A percentile compares a stretch with the other conserved stretches of the same genome.
Evolutionary conservation across 2,797 vertebrate genomes (phyloP).

Genomic region (Acanthornis magna): DNA sequence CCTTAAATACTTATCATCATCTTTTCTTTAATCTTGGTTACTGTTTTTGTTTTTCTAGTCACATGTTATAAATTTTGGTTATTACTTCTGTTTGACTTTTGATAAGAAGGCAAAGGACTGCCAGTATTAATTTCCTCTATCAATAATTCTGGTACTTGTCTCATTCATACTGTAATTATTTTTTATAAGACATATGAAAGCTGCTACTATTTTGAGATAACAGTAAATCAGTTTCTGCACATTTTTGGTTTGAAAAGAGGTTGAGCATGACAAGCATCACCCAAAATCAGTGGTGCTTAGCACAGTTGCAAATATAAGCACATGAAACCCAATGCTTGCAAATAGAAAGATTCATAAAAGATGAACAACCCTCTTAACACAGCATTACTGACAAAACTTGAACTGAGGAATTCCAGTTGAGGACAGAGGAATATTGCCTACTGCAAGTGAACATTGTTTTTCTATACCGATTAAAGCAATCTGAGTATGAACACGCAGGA

Average conservation of each 20-base stretch:
- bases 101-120: background rate
- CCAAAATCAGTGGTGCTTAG: background rate
- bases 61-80: background rate
- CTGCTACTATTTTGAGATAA: background rate
- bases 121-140: conserved; percentile 7
- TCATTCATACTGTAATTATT: background rate
- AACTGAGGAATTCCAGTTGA: background rate
- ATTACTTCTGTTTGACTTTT: background rate
- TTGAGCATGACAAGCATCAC: background rate
- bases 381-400: background rate
- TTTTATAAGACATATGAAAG: background rate
- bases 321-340: background rate
- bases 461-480: background rate
- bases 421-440: background rate
- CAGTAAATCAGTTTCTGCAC: background rate
- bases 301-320: background rate
- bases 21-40: background rate
- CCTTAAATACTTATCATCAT: background rate
- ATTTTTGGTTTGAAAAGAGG: background rate
- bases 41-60: background rate
- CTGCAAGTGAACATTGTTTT: background rate
- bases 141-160: background rate
- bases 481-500: background rate
- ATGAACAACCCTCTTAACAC: background rate
- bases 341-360: background rate